Percentiles rank a stretch among this genome's conserved stretches.
These are phyloP conservation scores for Philereme vetulata DNA, from an alignment of 2,888 invertebrate species.

Conservation along the genomic window DNA sequence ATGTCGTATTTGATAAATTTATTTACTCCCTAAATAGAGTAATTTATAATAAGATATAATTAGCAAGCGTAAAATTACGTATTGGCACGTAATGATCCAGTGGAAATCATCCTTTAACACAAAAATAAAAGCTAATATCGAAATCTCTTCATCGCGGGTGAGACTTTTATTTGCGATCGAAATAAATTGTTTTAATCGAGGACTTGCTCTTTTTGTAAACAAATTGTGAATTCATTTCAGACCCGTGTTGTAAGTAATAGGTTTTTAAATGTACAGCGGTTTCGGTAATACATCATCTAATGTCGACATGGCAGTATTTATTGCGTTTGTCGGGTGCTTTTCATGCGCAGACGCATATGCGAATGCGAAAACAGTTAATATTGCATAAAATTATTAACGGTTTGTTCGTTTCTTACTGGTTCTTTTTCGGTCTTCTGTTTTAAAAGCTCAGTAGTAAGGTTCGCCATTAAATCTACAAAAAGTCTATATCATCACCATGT, in stretches of 20 bases:
- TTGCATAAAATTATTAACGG: constrained; percentile 3
- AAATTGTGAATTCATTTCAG: constrained; percentile 56
- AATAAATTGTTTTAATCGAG: constrained; percentile 57
- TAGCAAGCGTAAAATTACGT: background rate
- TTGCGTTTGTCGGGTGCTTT: constrained; percentile 42
- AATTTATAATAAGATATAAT: too few species aligned
- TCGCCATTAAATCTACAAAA: too few species aligned
- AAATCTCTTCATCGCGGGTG: constrained; percentile 57
- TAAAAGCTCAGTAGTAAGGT: too few species aligned
- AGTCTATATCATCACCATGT: too few species aligned
- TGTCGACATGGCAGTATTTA: constrained; percentile 50
- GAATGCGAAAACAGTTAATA: constrained; percentile 12
- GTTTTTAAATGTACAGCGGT: constrained; percentile 64
- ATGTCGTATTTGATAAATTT: too few species aligned
- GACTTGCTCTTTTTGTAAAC: constrained; percentile 54
- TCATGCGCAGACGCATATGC: constrained; percentile 15
- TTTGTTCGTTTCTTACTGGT: too few species aligned
- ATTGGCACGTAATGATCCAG: background rate
- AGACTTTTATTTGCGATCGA: constrained; percentile 62
- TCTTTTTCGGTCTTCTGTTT: too few species aligned
- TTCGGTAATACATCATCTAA: constrained; percentile 57
- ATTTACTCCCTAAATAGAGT: too few species aligned
- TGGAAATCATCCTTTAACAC: background rate
- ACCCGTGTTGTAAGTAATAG: constrained; percentile 70
- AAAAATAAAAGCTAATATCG: constrained; percentile 49